Conservation (phyloP, 2,113 vertebrate species). For the Reinhardtius hippoglossoides region DNA sequence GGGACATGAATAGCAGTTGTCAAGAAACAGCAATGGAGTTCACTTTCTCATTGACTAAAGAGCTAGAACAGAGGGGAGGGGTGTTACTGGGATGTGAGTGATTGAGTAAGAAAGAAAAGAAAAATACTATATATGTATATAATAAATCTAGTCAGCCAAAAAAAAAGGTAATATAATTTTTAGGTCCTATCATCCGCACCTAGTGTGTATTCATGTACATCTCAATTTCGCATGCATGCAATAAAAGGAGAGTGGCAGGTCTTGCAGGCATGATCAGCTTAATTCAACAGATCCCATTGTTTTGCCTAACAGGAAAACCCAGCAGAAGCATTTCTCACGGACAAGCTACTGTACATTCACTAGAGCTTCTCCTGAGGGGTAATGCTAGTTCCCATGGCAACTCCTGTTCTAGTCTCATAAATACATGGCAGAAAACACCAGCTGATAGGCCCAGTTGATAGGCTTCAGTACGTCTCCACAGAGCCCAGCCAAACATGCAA, state of each 20-base stretch:
- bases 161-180: background rate
- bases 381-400: constrained; percentile 78
- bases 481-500: constrained; percentile 44
- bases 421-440: constrained; percentile 66
- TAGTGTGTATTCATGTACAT: background rate
- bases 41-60: constrained; percentile 47
- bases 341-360: constrained; percentile 64
- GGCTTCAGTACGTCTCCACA: constrained; percentile 46
- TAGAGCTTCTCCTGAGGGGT: constrained; percentile 65
- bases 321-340: constrained; percentile 61
- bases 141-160: background rate
- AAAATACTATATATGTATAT: background rate
- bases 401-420: constrained; percentile 61
- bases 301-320: constrained; percentile 61
- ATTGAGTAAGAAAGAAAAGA: background rate
- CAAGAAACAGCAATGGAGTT: constrained; percentile 42
- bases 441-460: constrained; percentile 54
- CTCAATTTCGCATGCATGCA: constrained; percentile 20
- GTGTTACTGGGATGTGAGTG: constrained; percentile 4
- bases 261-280: constrained; percentile 58
- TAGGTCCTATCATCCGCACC: background rate
- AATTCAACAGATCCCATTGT: constrained; percentile 63
- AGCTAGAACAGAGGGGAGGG: constrained; percentile 16
- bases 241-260: constrained; percentile 18
- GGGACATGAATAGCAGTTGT: constrained; percentile 62